These are phyloP conservation scores for Drosophila demipolita DNA, from an alignment of 2,888 invertebrate species.

Conservation along the genomic window DNA sequence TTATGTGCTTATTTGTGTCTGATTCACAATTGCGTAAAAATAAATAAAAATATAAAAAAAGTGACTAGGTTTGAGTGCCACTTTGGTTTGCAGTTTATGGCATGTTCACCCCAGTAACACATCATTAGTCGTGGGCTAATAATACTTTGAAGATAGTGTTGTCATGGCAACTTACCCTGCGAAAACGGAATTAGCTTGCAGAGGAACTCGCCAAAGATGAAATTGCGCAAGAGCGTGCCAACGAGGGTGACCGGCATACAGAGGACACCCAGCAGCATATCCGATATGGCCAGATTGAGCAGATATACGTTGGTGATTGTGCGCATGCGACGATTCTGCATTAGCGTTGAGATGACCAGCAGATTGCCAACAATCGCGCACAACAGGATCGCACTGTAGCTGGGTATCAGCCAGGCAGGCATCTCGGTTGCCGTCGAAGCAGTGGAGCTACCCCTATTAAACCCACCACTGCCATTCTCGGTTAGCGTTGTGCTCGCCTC, in stretches of 20 bases:
- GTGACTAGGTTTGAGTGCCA: no score
- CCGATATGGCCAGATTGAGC: slow-evolving; percentile 90
- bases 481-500: slow-evolving; percentile 2
- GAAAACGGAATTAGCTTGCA: slow-evolving; percentile 90
- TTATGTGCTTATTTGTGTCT: no score
- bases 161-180: slow-evolving; percentile 87
- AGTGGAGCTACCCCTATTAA: not conserved
- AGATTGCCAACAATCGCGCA: slow-evolving; percentile 92
- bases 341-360: slow-evolving; percentile 91
- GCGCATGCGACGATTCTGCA: slow-evolving; percentile 91
- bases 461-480: not conserved
- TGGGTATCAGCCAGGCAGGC: slow-evolving; percentile 84
- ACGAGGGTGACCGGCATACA: slow-evolving; percentile 92
- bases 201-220: slow-evolving; percentile 90
- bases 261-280: slow-evolving; percentile 89
- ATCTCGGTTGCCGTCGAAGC: slow-evolving; percentile 48
- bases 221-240: slow-evolving; percentile 88
- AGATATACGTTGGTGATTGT: slow-evolving; percentile 92
- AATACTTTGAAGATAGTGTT: not conserved
- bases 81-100: no score
- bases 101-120: no score
- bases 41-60: no score
- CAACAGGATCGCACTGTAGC: slow-evolving; percentile 91
- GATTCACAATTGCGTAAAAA: no score
- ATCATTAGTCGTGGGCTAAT: no score